phyloP scores from a whole-genome alignment of 2,797 vertebrate genomes.

The Sternotherus odoratus region DNA sequence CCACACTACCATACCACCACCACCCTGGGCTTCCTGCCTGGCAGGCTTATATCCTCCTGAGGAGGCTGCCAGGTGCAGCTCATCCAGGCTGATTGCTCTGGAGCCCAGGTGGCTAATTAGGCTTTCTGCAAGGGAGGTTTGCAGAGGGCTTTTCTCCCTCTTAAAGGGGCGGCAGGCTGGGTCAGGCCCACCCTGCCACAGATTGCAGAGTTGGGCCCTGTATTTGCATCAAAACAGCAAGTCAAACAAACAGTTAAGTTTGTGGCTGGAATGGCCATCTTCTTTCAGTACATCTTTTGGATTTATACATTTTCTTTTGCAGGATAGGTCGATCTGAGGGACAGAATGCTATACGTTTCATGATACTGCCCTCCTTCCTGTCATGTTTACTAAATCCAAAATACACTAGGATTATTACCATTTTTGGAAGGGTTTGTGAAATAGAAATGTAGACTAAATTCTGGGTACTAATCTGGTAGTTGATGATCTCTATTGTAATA shows the following conservation, averaged over 20 bases:
- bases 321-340: fast-evolving
- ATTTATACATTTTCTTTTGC: neutral
- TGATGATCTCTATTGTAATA: neutral
- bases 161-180: too few species aligned
- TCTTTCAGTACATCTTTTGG: neutral
- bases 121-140: too few species aligned
- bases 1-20: too few species aligned
- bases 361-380: neutral
- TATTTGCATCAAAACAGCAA: neutral
- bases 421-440: slow-evolving; percentile 28
- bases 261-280: neutral
- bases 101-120: too few species aligned
- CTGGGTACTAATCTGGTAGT: neutral
- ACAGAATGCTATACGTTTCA: fast-evolving
- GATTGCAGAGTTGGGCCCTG: neutral
- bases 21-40: too few species aligned
- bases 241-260: neutral
- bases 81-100: too few species aligned
- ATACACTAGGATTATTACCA: neutral
- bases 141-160: too few species aligned
- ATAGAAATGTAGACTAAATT: neutral
- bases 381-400: neutral
- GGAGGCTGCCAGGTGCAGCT: too few species aligned
- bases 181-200: too few species aligned
- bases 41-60: too few species aligned